These are phyloP conservation scores for Drosophila micromelanica DNA, from an alignment of 1,140 invertebrate genomes.

Conservation along the genomic window DNA sequence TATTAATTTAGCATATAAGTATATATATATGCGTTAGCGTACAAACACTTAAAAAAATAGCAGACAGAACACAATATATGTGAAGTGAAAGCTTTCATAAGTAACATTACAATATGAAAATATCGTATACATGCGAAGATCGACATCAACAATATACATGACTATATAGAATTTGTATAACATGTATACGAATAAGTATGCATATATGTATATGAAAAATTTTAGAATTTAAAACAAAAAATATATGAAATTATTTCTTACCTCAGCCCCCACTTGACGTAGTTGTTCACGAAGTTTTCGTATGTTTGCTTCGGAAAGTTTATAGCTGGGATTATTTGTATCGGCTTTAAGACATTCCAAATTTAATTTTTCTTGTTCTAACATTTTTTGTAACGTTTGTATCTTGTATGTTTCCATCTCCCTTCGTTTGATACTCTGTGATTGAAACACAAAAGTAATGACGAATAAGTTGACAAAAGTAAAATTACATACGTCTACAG, in stretches of 20 bases:
- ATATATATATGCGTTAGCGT: background rate
- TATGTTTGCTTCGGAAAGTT: conserved; percentile 81
- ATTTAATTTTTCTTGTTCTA: conserved; percentile 91
- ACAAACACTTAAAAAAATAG: background rate
- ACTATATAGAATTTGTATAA: conserved; percentile 13
- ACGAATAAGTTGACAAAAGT: background rate
- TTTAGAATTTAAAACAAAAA: conserved; percentile 16
- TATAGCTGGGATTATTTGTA: conserved; percentile 79
- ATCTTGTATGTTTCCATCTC: conserved; percentile 91
- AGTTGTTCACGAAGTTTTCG: conserved; percentile 81
- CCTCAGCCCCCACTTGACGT: conserved; percentile 80
- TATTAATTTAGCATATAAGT: background rate
- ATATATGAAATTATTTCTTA: conserved; percentile 35
- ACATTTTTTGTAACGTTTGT: conserved; percentile 91
- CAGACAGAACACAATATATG: conserved; percentile 24
- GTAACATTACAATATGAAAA: background rate
- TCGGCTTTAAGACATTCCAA: conserved; percentile 88
- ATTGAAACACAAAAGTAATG: conserved; percentile 7
- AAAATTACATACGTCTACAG: conserved; percentile 90
- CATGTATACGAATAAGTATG: conserved; percentile 19
- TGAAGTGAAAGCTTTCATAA: conserved; percentile 19
- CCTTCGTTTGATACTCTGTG: conserved; percentile 90
- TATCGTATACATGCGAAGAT: conserved; percentile 27
- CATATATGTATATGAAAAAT: conserved; percentile 24
- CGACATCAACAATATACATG: conserved; percentile 22